Evolutionary conservation across 2,797 vertebrate species (phyloP).

Genomic region (Parauchenoglanis ngamensis): DNA sequence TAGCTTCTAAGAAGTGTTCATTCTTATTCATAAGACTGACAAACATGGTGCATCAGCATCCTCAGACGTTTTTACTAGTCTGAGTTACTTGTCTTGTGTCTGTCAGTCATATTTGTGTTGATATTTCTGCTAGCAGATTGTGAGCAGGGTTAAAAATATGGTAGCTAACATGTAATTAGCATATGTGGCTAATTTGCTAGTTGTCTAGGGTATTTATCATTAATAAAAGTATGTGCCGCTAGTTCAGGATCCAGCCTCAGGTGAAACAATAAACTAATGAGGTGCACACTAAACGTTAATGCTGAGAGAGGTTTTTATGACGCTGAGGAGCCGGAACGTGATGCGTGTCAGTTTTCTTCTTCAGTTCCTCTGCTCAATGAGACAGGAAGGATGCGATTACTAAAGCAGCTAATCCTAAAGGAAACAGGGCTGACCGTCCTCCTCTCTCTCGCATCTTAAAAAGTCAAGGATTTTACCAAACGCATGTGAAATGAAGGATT

Average conservation of each 20-base stretch:
- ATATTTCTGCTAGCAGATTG: neutral
- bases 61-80: neutral
- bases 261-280: neutral
- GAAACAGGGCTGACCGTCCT: neutral
- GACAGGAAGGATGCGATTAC: conserved; percentile 2
- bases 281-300: neutral
- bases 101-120: neutral
- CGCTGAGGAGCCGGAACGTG: neutral
- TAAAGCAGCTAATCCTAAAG: conserved; percentile 5
- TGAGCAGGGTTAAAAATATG: neutral
- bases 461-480: conserved; percentile 54
- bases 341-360: neutral
- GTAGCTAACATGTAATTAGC: neutral
- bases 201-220: neutral
- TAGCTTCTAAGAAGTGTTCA: neutral
- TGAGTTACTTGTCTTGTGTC: neutral
- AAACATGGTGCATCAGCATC: neutral
- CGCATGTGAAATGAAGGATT: conserved; percentile 18
- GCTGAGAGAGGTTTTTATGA: neutral
- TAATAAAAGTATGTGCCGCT: neutral
- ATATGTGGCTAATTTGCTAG: no score
- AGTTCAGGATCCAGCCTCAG: neutral
- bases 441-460: conserved; percentile 8
- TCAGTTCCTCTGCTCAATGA: neutral
- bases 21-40: neutral